Conservation (phyloP, 2,797 vertebrate species). For the Sebastes umbrosus region DNA sequence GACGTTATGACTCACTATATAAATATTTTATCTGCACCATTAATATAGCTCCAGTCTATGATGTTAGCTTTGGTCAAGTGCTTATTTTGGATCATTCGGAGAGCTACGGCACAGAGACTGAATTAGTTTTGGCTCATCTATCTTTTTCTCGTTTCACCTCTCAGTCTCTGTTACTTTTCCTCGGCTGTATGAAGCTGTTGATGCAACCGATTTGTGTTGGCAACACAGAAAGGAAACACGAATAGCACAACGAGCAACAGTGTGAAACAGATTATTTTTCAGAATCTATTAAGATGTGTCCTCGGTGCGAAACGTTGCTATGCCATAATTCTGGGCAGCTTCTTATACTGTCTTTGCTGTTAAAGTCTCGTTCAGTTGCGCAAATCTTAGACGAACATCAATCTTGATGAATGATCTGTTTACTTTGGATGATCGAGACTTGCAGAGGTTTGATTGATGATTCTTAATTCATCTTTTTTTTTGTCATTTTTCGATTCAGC, state of each 20-base stretch:
- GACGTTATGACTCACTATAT: slow-evolving; percentile 76
- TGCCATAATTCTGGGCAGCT: slow-evolving; percentile 24
- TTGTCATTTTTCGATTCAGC: neutral
- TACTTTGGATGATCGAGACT: slow-evolving; percentile 1
- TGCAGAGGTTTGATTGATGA: slow-evolving; percentile 14
- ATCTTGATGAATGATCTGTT: slow-evolving; percentile 28
- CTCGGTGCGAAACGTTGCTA: neutral
- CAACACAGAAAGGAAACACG: slow-evolving; percentile 23
- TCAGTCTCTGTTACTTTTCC: slow-evolving; percentile 27
- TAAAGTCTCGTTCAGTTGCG: slow-evolving; percentile 27
- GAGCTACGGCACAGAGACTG: slow-evolving; percentile 41
- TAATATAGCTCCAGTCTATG: slow-evolving; percentile 67
- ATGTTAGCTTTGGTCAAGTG: slow-evolving; percentile 78
- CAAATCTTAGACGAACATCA: slow-evolving; percentile 37
- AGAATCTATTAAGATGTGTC: neutral
- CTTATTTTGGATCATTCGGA: slow-evolving; percentile 72
- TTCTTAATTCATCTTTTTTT: neutral
- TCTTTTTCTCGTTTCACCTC: slow-evolving; percentile 65
- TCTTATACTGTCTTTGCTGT: neutral
- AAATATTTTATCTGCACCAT: slow-evolving; percentile 79
- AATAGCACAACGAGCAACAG: slow-evolving; percentile 26
- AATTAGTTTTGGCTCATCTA: slow-evolving; percentile 67
- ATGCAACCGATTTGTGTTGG: slow-evolving; percentile 37
- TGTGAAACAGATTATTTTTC: slow-evolving; percentile 24
- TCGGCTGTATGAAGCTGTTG: neutral